Conservation (phyloP, 2,797 vertebrate species). For the Chloroceryle amazona region DNA sequence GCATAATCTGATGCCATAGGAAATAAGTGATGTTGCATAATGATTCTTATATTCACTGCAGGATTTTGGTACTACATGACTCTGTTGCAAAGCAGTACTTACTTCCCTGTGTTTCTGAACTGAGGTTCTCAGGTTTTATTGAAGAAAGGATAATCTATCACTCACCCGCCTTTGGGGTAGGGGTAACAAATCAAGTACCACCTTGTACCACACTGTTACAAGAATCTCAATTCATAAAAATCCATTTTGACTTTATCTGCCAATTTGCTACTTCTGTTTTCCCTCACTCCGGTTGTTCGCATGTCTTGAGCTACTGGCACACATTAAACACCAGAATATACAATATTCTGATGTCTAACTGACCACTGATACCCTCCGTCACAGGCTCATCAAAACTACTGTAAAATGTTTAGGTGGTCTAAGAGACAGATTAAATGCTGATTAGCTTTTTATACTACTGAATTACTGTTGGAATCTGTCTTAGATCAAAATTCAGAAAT, state of each 20-base stretch:
- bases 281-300: background rate
- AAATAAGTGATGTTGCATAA: conserved; percentile 64
- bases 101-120: background rate
- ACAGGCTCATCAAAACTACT: background rate
- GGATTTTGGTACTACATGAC: background rate
- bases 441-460: background rate
- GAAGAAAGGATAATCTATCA: background rate
- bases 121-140: rapidly evolving
- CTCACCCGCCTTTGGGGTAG: background rate
- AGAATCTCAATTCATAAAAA: background rate
- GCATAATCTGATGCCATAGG: conserved; percentile 63
- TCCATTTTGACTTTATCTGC: background rate
- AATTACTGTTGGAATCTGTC: background rate
- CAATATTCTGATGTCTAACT: rapidly evolving
- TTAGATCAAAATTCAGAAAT: background rate
- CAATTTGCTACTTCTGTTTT: background rate
- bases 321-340: background rate
- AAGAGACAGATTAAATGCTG: background rate
- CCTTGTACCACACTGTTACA: rapidly evolving
- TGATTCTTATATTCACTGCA: background rate
- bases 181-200: background rate
- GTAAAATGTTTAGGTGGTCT: background rate
- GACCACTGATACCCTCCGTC: background rate
- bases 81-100: background rate
- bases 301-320: rapidly evolving